Evolutionary conservation across 2,888 invertebrate genomes (phyloP).

Genomic region (Mycalesis mineus): DNA sequence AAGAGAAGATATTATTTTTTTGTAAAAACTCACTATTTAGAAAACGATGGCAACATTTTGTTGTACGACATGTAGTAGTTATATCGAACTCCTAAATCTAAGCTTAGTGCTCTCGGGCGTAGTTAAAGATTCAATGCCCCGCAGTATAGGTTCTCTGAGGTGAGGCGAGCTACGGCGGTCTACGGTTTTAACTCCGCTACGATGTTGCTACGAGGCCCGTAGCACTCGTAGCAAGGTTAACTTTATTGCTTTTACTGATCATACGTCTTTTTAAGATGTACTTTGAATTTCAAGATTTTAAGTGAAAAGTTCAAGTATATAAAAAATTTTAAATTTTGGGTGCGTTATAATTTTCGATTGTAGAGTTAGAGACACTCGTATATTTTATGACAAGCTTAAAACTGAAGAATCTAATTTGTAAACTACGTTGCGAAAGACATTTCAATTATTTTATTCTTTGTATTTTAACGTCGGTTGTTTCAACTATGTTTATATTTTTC

Average conservation of each 20-base stretch:
- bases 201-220: constrained; percentile 15
- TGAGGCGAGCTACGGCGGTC: constrained; percentile 18
- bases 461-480: no score
- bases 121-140: constrained; percentile 29
- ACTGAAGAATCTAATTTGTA: no score
- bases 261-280: neutral
- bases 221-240: constrained; percentile 1
- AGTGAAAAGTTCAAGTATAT: no score
- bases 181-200: constrained; percentile 18
- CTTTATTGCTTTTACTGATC: constrained; percentile 1
- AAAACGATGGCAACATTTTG: neutral
- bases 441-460: no score
- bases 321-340: no score
- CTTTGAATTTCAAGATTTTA: neutral
- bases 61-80: neutral
- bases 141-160: constrained; percentile 12
- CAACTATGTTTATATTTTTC: no score
- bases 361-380: no score
- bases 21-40: no score
- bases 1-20: no score
- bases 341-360: no score
- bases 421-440: no score
- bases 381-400: no score
- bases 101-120: constrained; percentile 11
- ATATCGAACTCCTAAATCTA: neutral